Conservation (phyloP, 2,888 invertebrate genomes). For the Ormyrus labotus region DNA sequence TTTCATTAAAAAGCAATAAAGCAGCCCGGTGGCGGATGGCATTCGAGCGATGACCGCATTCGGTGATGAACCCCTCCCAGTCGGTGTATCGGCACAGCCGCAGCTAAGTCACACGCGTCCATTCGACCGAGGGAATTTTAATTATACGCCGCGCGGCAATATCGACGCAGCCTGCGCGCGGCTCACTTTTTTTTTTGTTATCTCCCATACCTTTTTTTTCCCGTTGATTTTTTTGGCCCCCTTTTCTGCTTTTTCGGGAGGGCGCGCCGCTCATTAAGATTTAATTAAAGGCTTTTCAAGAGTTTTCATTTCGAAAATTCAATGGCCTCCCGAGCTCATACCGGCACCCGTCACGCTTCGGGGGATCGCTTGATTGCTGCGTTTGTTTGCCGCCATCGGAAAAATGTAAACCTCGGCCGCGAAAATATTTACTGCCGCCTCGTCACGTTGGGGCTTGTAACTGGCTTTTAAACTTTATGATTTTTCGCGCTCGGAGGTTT, state of each 20-base stretch:
- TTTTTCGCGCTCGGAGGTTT: too few species aligned
- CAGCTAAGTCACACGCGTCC: conserved; percentile 41
- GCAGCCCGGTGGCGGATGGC: conserved; percentile 10
- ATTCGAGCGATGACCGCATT: conserved; percentile 47
- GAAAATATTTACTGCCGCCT: too few species aligned
- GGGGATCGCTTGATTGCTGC: too few species aligned
- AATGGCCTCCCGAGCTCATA: too few species aligned
- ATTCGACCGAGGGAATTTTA: conserved; percentile 43
- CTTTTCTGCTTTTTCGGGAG: not conserved
- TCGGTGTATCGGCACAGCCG: not conserved
- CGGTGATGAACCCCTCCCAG: conserved; percentile 35
- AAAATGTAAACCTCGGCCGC: too few species aligned
- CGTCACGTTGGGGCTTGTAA: too few species aligned
- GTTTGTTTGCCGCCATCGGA: too few species aligned
- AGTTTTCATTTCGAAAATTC: conserved; percentile 5
- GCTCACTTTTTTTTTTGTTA: not conserved
- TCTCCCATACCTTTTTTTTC: not conserved
- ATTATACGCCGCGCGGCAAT: conserved; percentile 43
- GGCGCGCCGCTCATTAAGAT: conserved; percentile 34
- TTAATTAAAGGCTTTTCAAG: conserved; percentile 34
- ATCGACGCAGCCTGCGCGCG: conserved; percentile 45
- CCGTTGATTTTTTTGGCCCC: conserved; percentile 1
- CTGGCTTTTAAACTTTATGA: too few species aligned
- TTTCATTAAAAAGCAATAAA: conserved; percentile 57
- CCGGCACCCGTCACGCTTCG: too few species aligned